Base-by-base conservation (phyloP, 2,797 vertebrate genomes). In the Sandelia bainsii region DNA sequence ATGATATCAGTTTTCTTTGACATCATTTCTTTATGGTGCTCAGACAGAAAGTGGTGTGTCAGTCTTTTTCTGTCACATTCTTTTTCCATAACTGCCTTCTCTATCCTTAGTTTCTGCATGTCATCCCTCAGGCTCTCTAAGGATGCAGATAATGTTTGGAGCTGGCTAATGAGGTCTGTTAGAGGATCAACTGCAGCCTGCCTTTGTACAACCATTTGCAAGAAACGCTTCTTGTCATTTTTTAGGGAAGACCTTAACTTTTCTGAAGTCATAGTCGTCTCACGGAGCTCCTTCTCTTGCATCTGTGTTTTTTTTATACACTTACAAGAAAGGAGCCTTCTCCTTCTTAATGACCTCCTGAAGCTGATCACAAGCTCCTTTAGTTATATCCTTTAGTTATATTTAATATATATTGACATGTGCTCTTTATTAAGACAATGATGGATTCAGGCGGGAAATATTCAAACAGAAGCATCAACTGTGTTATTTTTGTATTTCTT, bases 181-280 rank as follows among this genome's bases (percentile, higher is more conserved):
- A 45, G 8, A 22, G 13, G 14, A 11, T 23, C 3, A 1, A 4
- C 13, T 22, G 32, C 10, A 3, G 23, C 14, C 23, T 56, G 25
- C 25, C 40, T 52, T 25, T 27, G 22, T 19, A 16, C 39, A 66
- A 39, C 1, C 22, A 61, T 11, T 29, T 66, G 6, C 20, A 39
- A 19, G 29, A 20, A 39, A 7, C 0, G 3, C 40, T 27, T 19
- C 16, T 9, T n/a, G n/a, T 45, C 53, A 3, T 5, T 20, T 16
- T 44, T 34, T 11, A 59, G 17, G 11, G 22, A 34, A 4, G 40
- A 45, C 19, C 9, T 27, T 9, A 44, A 13, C 11, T 40, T 52
- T 50, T 58, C 52, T 20, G 59, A 59, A 46, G 46, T 39, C 7
- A 44, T 20, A 34, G 27, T 39, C 34, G 16, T 58, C 19, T 58